Evolutionary conservation across 2,888 invertebrate species (phyloP).

Genomic region (Drosophila mayaguana): DNA sequence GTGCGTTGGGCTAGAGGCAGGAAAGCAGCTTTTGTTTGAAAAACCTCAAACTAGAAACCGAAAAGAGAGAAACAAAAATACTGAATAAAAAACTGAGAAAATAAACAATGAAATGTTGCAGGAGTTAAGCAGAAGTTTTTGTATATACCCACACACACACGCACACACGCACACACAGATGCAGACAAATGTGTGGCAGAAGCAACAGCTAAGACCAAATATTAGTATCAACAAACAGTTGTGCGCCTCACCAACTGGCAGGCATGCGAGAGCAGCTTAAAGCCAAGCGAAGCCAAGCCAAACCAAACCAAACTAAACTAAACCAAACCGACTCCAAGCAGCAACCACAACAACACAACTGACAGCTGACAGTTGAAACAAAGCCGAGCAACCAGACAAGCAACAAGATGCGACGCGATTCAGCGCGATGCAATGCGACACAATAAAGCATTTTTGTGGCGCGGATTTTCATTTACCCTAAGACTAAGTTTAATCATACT

Average conservation of each 20-base stretch:
- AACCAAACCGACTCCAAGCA: constrained; percentile 13
- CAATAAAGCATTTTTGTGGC: constrained; percentile 58
- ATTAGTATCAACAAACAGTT: constrained; percentile 32
- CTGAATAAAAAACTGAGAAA: constrained; percentile 5
- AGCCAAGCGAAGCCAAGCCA: constrained; percentile 11
- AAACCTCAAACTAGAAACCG: constrained; percentile 22
- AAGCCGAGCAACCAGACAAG: constrained; percentile 54
- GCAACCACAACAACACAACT: constrained; percentile 36
- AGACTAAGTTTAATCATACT: neutral
- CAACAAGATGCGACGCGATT: constrained; percentile 33
- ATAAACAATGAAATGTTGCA: constrained; percentile 31
- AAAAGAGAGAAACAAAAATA: constrained; percentile 12
- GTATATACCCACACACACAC: constrained; percentile 15
- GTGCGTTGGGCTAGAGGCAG: constrained; percentile 49
- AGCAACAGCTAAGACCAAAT: constrained; percentile 38
- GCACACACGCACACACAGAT: neutral
- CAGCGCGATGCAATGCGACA: constrained; percentile 36
- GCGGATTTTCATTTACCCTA: constrained; percentile 14
- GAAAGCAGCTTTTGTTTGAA: constrained; percentile 65
- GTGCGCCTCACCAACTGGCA: constrained; percentile 5
- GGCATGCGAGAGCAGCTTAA: constrained; percentile 43
- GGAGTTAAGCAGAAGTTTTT: constrained; percentile 22
- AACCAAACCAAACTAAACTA: constrained; percentile 1
- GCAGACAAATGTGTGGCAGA: constrained; percentile 22
- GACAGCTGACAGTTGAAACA: constrained; percentile 64